A percentile compares a stretch with the other conserved stretches of the same genome.
Conservation (phyloP, 1,140 invertebrate genomes). For the Drosophila cardini region DNA sequence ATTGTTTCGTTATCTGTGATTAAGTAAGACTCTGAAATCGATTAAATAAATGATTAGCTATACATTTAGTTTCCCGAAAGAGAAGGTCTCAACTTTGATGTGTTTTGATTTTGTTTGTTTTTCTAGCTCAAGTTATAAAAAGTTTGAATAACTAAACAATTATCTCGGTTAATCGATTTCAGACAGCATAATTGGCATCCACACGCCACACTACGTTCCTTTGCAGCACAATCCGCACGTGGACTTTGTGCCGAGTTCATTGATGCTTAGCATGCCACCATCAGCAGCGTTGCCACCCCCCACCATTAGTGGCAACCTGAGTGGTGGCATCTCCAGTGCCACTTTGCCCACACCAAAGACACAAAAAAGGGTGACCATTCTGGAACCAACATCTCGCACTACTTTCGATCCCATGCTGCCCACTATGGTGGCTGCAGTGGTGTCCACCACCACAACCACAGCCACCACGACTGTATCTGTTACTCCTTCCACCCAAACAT, state of each 20-base stretch:
- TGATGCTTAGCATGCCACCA: constrained; percentile 56
- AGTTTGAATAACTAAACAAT: not conserved
- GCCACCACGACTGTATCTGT: constrained; percentile 55
- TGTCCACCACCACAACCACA: constrained; percentile 59
- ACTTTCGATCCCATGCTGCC: constrained; percentile 80
- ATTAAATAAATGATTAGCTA: no score
- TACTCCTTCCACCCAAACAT: constrained; percentile 52
- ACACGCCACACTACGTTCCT: constrained; percentile 62
- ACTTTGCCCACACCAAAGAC: constrained; percentile 77
- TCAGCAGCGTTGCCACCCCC: constrained; percentile 43
- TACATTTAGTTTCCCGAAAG: no score
- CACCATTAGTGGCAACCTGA: constrained; percentile 72
- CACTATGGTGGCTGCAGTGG: constrained; percentile 74
- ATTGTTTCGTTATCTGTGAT: no score
- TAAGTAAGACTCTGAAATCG: no score
- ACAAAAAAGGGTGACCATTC: constrained; percentile 81
- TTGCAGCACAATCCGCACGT: constrained; percentile 76
- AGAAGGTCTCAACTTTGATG: no score
- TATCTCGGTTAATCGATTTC: constrained; percentile 4
- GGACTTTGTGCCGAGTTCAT: constrained; percentile 64
- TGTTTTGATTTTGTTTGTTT: no score
- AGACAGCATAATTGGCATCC: constrained; percentile 84
- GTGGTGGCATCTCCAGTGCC: constrained; percentile 45
- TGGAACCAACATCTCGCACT: constrained; percentile 76
- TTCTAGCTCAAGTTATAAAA: no score